Conservation (phyloP, 2,113 vertebrate species). For the Machaerirhynchus nigripectus region DNA sequence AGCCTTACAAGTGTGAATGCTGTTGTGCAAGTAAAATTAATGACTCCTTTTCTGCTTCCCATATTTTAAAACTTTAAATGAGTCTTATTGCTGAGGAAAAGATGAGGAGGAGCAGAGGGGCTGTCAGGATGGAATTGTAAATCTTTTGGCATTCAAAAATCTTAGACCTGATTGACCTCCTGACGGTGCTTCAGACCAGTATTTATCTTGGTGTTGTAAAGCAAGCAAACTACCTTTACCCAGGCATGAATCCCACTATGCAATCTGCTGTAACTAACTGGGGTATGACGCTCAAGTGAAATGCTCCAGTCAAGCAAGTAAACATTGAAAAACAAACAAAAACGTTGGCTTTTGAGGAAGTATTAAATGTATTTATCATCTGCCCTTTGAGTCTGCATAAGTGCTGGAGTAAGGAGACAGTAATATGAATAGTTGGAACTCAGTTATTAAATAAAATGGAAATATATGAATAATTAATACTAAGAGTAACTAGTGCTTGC, state of each 20-base stretch:
- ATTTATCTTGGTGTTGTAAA: conserved; percentile 45
- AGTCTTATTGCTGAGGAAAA: conserved; percentile 14
- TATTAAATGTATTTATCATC: neutral
- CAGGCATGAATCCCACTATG: conserved; percentile 1
- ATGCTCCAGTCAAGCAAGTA: conserved; percentile 58
- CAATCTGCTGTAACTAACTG: conserved; percentile 38
- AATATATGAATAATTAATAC: neutral
- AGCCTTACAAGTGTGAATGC: conserved; percentile 47
- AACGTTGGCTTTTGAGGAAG: conserved; percentile 31
- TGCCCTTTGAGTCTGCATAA: neutral
- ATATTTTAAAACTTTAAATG: conserved; percentile 54
- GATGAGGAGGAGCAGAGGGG: neutral
- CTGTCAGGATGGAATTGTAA: conserved; percentile 48
- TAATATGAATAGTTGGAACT: neutral
- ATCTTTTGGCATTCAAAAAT: conserved; percentile 42
- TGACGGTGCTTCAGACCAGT: neutral
- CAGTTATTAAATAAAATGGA: neutral
- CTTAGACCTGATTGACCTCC: conserved; percentile 39
- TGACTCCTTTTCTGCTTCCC: conserved; percentile 41
- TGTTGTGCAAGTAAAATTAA: conserved; percentile 65
- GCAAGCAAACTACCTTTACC: neutral
- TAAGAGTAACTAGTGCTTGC: neutral
- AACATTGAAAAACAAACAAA: conserved; percentile 51
- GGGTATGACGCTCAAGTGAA: conserved; percentile 7
- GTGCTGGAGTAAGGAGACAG: neutral